phyloP scores from a whole-genome alignment of 2,888 invertebrate species.

The Sinohyriopsis cumingii region DNA sequence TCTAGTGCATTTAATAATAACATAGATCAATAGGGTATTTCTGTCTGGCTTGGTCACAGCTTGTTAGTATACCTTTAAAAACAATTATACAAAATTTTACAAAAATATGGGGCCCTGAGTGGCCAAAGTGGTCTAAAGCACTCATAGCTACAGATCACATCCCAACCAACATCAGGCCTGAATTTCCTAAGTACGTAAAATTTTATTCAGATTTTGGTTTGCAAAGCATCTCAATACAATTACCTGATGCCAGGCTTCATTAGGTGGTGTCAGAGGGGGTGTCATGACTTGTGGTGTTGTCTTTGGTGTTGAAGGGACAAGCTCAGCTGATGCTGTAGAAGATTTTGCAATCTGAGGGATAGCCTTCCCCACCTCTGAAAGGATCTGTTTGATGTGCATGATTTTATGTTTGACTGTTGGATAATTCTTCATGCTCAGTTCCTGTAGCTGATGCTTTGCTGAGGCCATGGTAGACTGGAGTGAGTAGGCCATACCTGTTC shows the following conservation, averaged over 20 bases:
- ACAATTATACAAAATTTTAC: no score
- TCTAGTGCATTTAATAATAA: no score
- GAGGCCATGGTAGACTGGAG: conserved; percentile 52
- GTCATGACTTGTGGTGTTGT: conserved; percentile 71
- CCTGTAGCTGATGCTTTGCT: conserved; percentile 59
- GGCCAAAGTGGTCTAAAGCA: no score
- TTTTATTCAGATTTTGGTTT: no score
- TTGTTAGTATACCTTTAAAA: no score
- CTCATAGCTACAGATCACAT: no score
- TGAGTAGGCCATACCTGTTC: conserved; percentile 43
- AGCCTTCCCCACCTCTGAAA: conserved; percentile 56
- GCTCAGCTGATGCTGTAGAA: conserved; percentile 47
- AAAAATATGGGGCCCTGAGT: no score
- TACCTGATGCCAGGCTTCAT: conserved; percentile 56
- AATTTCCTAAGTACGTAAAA: no score
- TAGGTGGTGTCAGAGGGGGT: conserved; percentile 67
- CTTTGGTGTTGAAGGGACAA: conserved; percentile 69
- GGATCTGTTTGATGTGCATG: conserved; percentile 53
- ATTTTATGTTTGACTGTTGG: conserved; percentile 47
- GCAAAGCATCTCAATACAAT: not conserved
- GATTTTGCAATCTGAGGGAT: conserved; percentile 30
- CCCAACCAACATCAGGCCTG: no score
- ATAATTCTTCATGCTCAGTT: conserved; percentile 54
- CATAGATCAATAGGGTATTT: no score
- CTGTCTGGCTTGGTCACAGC: no score